Percentiles rank a stretch among this genome's conserved stretches.
Conservation (phyloP, 2,888 invertebrate genomes). For the Rhyacophila evoluta region DNA sequence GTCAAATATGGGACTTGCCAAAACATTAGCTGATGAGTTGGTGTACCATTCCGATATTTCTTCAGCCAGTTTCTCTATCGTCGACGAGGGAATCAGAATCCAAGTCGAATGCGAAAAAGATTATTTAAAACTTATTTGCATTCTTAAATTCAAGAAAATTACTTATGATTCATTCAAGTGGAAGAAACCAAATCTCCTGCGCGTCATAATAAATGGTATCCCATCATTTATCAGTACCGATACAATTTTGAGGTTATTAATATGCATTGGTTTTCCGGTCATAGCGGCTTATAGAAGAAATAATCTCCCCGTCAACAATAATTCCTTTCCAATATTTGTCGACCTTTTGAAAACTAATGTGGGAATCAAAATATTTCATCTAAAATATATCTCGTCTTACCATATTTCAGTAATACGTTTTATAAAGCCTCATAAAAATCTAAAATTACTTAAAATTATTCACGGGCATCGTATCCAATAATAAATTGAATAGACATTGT, state of each 20-base stretch:
- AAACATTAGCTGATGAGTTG: background rate
- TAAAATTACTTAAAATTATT: no score
- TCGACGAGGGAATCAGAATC: background rate
- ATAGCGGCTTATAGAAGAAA: background rate
- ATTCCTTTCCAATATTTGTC: background rate
- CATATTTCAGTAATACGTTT: background rate
- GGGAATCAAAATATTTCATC: background rate
- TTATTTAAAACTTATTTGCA: background rate
- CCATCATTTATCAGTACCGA: background rate
- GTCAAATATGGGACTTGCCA: background rate
- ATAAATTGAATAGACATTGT: no score
- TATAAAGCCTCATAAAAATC: background rate
- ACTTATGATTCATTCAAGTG: background rate
- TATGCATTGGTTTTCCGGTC: background rate
- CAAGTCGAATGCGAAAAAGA: background rate
- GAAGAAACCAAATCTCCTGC: background rate
- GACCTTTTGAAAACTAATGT: background rate
- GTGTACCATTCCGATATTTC: background rate
- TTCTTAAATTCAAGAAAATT: background rate
- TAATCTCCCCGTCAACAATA: background rate
- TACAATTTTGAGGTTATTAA: background rate
- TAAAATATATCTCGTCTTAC: background rate
- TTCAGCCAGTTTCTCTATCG: background rate
- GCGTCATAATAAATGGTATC: background rate
- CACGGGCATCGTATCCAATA: no score